phyloP scores from a whole-genome alignment of 2,113 vertebrate genomes.

The Blennius ocellaris region DNA sequence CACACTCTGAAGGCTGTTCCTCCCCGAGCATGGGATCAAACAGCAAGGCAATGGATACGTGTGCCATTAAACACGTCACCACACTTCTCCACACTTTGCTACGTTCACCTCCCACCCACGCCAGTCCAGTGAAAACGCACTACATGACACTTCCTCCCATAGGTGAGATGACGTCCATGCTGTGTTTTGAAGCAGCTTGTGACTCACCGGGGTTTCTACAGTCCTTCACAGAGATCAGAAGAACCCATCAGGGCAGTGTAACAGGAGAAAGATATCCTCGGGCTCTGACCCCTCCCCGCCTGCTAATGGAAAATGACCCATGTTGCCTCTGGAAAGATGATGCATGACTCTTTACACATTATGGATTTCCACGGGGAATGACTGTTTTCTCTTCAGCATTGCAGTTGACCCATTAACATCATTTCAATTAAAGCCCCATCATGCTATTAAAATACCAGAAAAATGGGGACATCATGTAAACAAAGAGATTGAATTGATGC shows the following conservation, averaged over 20 bases:
- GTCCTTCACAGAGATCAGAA: slow-evolving; percentile 40
- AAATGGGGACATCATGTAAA: too few relatives aligned
- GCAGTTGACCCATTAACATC: background rate
- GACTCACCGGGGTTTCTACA: slow-evolving; percentile 42
- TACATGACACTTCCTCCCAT: slow-evolving; percentile 27
- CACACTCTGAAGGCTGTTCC: slow-evolving; percentile 19
- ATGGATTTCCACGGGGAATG: slow-evolving; percentile 16
- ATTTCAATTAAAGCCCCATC: too few relatives aligned
- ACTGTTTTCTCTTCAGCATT: background rate
- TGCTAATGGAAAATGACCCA: slow-evolving; percentile 3
- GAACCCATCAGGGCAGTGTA: slow-evolving; percentile 40
- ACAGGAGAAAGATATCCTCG: slow-evolving; percentile 54
- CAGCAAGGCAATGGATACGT: slow-evolving; percentile 5
- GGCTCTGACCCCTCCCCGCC: slow-evolving; percentile 21
- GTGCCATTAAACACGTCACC: slow-evolving; percentile 30
- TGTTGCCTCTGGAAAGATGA: slow-evolving; percentile 11
- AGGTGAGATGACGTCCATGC: slow-evolving; percentile 38
- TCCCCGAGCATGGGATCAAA: slow-evolving; percentile 11
- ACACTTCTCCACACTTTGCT: slow-evolving; percentile 10
- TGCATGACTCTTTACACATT: slow-evolving; percentile 28
- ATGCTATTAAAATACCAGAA: too few relatives aligned
- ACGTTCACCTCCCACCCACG: slow-evolving; percentile 16
- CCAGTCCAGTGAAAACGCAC: slow-evolving; percentile 33
- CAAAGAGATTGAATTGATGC: too few relatives aligned
- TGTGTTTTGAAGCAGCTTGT: slow-evolving; percentile 22